Evolutionary conservation across 2,113 vertebrate species (phyloP), one percentile per base, ranked within the genome.

Genomic region (Malurus melanocephalus): DNA sequence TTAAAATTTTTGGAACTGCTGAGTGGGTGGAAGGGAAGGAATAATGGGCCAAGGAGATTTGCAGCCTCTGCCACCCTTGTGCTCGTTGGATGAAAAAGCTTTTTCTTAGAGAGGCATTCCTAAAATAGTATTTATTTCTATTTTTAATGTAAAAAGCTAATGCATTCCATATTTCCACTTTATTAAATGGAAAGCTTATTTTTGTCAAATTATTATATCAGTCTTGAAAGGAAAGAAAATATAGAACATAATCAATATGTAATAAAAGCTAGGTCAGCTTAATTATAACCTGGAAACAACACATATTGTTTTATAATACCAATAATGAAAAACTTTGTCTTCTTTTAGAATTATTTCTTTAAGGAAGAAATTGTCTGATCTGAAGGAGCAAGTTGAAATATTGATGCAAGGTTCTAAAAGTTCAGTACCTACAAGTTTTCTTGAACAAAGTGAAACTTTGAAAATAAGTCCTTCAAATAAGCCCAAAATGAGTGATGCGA

Each of bases 331-430:
- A 93, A 16, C 57, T 46, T 93, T 60, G 33, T 93, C 35, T 89
- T 96, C 75, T 87, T 96, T 95, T 90, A 98, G 98, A 57, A 85
- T 97, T 89, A 68, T 96, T 95, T 91, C 85, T 89, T 80, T 98
- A 95, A 95, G 61, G 38, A 87, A 97, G 68, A 92, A 97, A 55
- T 76, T 98, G 53, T 96, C 95, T 84, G 57, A 95, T 79, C 92
- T 98, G 84, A 95, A 62, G 22, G 91, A 97, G 91, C 94, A 97
- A 77, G 85, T 96, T 91, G 96, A 97, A 94, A 75, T 94, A 60
- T 86, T 95, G 86, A 93, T 97, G 60, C 90, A 95, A 43, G 32
- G 74, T 74, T 60, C 51, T 80, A 90, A 83, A 71, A 90, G 80
- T 90, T 48, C 84, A 64, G 57, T 84, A 75, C 11, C 22, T 43